Evolutionary conservation across 2,797 vertebrate genomes (phyloP), one percentile per base, ranked within the genome.

Genomic region (Falco novaeseelandiae): DNA sequence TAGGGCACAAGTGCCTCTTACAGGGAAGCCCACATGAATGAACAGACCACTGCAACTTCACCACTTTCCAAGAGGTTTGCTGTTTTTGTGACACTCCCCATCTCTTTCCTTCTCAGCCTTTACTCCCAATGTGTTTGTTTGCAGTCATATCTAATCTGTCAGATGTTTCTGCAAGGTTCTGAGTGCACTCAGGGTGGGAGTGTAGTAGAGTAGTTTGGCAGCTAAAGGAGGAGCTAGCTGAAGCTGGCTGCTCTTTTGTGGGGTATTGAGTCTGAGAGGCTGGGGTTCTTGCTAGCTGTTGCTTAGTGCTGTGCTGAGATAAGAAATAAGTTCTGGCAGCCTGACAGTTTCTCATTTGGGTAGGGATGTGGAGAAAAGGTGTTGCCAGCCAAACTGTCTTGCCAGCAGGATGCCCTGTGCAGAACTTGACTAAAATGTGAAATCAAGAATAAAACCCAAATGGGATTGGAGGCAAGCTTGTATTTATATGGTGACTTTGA

Each of bases 31-130:
- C 3, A 10, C 5, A 8, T n/a, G 8, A 69, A 18, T 36, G 19
- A 90, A 52, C 6, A 66, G 65, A 34, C 4, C 5, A 9, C 13
- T 52, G 4, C 14, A 58, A 26, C 4, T 55, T 71, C 0, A 0
- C 8, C 5, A 17, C 19, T 34, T 67, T 19, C 12, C 2, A 9
- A 22, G 13, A n/a, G 3, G 5, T 11, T 69, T 79, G 21, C 44
- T 63, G 2, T 32, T 73, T 77, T 38, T 86, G 6, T 51, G 32
- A 8, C 66, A 34, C 16, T 59, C 12, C 3, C 1, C 2, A 32
- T 69, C 48, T 42, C 78, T 34, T 19, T 72, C 15, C 10, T 46
- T 67, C 32, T 76, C 22, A 57, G 55, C 9, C 6, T 32, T 87
- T 67, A 26, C 3, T 55, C 14, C 6, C 7, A 15, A 1, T 14